Evolutionary conservation across 2,797 vertebrate genomes (phyloP).

Genomic region (Antennarius maculatus): DNA sequence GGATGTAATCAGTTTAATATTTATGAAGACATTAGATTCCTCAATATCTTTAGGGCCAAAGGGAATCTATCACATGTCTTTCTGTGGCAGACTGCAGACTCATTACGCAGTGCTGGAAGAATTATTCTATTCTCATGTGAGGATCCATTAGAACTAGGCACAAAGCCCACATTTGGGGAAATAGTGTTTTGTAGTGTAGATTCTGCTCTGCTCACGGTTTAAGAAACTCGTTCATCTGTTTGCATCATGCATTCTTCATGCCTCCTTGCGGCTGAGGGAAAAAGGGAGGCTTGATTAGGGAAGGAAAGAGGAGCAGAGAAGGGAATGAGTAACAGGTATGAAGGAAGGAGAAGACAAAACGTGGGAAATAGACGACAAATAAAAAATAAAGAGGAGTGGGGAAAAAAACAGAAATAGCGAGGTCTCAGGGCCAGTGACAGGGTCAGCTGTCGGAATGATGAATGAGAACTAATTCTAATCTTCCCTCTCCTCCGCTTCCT

Average conservation of each 20-base stretch:
- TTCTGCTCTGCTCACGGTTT: slow-evolving; percentile 26
- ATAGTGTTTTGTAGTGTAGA: slow-evolving; percentile 11
- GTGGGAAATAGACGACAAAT: slow-evolving; percentile 15
- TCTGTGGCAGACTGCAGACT: slow-evolving; percentile 36
- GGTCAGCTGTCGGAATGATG: slow-evolving; percentile 77
- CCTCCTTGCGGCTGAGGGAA: slow-evolving; percentile 10
- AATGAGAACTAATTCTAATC: slow-evolving; percentile 64
- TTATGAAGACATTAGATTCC: slow-evolving; percentile 31
- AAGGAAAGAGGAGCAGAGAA: background rate
- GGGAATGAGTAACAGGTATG: background rate
- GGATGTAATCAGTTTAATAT: slow-evolving; percentile 10
- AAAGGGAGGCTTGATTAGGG: background rate
- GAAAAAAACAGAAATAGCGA: slow-evolving; percentile 47
- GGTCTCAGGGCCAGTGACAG: slow-evolving; percentile 74
- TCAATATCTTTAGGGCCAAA: slow-evolving; percentile 37
- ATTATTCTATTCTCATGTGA: slow-evolving; percentile 43
- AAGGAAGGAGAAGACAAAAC: background rate
- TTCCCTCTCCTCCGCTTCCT: slow-evolving; percentile 49
- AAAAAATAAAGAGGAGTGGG: slow-evolving; percentile 29
- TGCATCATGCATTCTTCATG: slow-evolving; percentile 42
- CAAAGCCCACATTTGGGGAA: slow-evolving; percentile 8
- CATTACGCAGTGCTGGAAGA: slow-evolving; percentile 38
- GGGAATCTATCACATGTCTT: slow-evolving; percentile 39
- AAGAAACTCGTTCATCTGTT: slow-evolving; percentile 18
- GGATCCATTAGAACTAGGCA: slow-evolving; percentile 34